Evolutionary conservation across 2,888 invertebrate genomes (phyloP).

Genomic region (Eristalis pertinax): DNA sequence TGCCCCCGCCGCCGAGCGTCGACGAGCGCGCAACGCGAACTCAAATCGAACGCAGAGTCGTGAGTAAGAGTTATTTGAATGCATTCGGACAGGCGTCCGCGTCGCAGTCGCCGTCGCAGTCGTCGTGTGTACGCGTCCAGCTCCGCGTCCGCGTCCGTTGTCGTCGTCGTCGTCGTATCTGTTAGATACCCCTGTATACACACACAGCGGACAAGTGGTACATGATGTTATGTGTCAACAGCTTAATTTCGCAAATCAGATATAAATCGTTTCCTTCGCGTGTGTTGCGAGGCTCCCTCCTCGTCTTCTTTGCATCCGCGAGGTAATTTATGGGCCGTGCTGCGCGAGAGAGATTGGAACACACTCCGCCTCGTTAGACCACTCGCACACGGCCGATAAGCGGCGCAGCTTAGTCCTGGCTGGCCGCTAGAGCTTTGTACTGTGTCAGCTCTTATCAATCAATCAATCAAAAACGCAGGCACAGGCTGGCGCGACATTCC

Average conservation of each 20-base stretch:
- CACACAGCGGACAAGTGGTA: conserved; percentile 78
- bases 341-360: conserved; percentile 51
- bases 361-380: conserved; percentile 59
- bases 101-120: conserved; percentile 31
- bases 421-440: conserved; percentile 58
- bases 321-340: conserved; percentile 69
- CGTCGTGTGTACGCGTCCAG: conserved; percentile 62
- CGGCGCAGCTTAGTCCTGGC: conserved; percentile 31
- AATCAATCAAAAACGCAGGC: conserved; percentile 63
- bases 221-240: conserved; percentile 81
- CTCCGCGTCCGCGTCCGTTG: conserved; percentile 29
- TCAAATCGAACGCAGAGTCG: conserved; percentile 72
- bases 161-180: conserved; percentile 45
- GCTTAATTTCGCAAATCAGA: conserved; percentile 79
- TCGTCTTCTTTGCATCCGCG: conserved; percentile 45
- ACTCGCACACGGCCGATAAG: conserved; percentile 20
- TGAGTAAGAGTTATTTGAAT: conserved; percentile 71
- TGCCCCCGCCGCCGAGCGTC: conserved; percentile 5
- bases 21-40: conserved; percentile 20
- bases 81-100: conserved; percentile 63
- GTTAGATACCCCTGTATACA: conserved; percentile 50
- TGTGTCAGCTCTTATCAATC: conserved; percentile 70
- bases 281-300: conserved; percentile 36
- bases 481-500: not conserved
- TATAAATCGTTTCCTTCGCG: conserved; percentile 70